Evolutionary conservation across 2,888 invertebrate genomes (phyloP).

Genomic region (Limenitis camilla): DNA sequence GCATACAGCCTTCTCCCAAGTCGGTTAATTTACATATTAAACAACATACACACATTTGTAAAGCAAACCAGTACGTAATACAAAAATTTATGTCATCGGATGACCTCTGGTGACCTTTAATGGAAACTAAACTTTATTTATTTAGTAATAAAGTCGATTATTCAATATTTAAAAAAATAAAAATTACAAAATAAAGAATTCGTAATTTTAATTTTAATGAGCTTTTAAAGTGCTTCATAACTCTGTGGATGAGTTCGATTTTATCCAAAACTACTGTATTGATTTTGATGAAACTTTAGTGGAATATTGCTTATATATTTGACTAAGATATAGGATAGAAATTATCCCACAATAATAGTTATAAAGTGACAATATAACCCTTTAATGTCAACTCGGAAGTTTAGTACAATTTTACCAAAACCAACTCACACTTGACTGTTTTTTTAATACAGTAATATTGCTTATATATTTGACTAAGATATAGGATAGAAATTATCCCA

Average conservation of each 20-base stretch:
- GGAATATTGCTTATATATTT: not conserved
- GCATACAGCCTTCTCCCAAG: no score
- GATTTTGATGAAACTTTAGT: not conserved
- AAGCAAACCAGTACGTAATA: conserved; percentile 23
- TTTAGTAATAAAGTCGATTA: conserved; percentile 3
- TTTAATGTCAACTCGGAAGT: no score
- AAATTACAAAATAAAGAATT: conserved; percentile 6
- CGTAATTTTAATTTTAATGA: conserved; percentile 4
- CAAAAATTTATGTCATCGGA: conserved; percentile 27
- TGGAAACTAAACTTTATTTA: conserved; percentile 9
- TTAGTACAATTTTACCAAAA: no score
- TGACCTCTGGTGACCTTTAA: conserved; percentile 18
- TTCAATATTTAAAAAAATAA: not conserved
- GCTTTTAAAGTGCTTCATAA: not conserved
- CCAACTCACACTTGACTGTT: no score
- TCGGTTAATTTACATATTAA: no score
- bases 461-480: no score
- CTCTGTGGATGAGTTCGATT: not conserved
- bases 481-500: no score
- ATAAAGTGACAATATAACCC: no score
- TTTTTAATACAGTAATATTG: no score
- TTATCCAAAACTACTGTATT: not conserved
- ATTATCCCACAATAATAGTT: no score
- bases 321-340: no score
- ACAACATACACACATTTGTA: conserved; percentile 18